A percentile compares a stretch with the other conserved stretches of the same genome.
phyloP scores from a whole-genome alignment of 2,797 vertebrate genomes.

The Myripristis murdjan region DNA sequence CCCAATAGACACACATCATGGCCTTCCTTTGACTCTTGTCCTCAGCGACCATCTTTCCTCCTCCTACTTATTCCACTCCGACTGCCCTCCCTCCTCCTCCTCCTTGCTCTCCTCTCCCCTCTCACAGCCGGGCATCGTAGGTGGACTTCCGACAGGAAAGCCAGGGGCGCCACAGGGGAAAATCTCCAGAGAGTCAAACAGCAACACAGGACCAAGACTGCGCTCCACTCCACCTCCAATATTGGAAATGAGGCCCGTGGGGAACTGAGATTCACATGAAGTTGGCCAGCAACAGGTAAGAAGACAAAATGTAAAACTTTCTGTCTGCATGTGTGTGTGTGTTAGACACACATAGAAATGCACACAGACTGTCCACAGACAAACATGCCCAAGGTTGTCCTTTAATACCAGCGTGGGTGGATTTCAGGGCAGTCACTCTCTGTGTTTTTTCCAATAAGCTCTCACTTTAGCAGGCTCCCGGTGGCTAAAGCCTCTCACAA shows the following conservation, averaged over 20 bases:
- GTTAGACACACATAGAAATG: conserved; percentile 1
- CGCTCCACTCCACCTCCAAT: conserved; percentile 47
- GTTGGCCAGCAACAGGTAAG: conserved; percentile 53
- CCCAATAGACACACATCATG: conserved; percentile 4
- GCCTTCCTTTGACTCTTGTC: conserved; percentile 23
- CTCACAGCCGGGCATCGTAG: conserved; percentile 49
- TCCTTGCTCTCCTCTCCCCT: neutral
- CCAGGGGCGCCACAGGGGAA: conserved; percentile 48
- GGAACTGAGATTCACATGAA: conserved; percentile 27
- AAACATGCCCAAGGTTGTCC: conserved; percentile 56
- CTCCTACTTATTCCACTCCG: conserved; percentile 23
- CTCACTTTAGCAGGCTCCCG: conserved; percentile 15
- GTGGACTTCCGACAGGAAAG: conserved; percentile 80
- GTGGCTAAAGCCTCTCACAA: conserved; percentile 44
- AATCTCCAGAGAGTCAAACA: conserved; percentile 72
- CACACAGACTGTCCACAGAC: conserved; percentile 34
- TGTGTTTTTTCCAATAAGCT: too few species aligned
- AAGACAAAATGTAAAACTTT: conserved; percentile 49
- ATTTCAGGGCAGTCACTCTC: conserved; percentile 49
- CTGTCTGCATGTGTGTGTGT: conserved; percentile 30
- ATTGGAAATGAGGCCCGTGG: conserved; percentile 54
- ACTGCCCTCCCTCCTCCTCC: conserved; percentile 18
- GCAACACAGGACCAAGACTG: conserved; percentile 45
- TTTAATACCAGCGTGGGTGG: conserved; percentile 66
- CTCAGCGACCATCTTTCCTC: conserved; percentile 21